Base-by-base conservation (phyloP, 2,797 vertebrate genomes). In the Ataeniobius toweri region DNA sequence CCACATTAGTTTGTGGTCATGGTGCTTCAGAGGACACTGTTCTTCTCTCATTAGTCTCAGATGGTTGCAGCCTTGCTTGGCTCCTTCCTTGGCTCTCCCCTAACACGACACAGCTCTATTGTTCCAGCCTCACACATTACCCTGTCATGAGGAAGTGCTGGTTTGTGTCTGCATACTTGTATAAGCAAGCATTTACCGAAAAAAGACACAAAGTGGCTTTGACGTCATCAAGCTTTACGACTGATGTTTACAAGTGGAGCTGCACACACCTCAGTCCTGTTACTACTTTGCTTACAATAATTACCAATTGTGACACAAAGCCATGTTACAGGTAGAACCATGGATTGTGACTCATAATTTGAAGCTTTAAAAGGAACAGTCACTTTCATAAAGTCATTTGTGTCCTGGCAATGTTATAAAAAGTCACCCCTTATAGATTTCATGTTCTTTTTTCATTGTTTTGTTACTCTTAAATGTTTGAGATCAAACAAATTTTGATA, bases 1-100 rank as follows among this genome's bases (percentile, higher is more conserved):
- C 51, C 51, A 53, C 20, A 2, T 58, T 26, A 26, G 56, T 6
- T 31, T 61, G 14, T 61, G 26, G 59, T 61, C 14, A 31, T 61
- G 28, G 26, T n/a, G 67, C 78, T 71, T 75, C n/a, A 24, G 58
- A 28, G 20, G 39, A 76, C 5, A 3, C 63, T 36, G 50, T 81
- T 81, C 78, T 79, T 69, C 48, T 7, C 72, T 80, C 80, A 81
- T 87, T 81, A 80, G 77, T 80, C 72, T 79, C 80, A 76, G 76
- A 78, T 67, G 77, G 65, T 65, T 41, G 81, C 72, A 78, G 70
- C 16, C 63, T 73, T 39, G 63, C 69, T 51, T 22, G 39, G 79
- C 78, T 77, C 48, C 58, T 79, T 26, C 58, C n/a, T 16, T 28
- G 24, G 22, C 20, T 20, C 51, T 53, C 1, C 51, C 6, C 20